phyloP scores from a whole-genome alignment of 2,888 invertebrate species.

The Abrostola triplasia region DNA sequence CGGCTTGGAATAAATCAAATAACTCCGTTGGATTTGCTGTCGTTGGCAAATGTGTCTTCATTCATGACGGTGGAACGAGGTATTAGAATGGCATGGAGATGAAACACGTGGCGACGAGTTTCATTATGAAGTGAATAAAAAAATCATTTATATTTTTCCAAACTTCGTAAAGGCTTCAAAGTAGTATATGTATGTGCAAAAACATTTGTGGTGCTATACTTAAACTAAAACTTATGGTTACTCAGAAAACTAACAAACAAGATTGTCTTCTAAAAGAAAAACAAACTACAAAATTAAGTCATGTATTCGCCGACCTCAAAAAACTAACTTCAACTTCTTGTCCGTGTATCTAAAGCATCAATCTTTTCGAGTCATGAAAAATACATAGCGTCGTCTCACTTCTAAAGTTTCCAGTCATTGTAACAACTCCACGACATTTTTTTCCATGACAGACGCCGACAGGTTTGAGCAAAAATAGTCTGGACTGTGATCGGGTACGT shows the following conservation, averaged over 20 bases:
- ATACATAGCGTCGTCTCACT: conserved; percentile 41
- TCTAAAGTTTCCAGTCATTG: conserved; percentile 46
- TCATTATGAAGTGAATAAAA: not conserved
- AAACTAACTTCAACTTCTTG: conserved; percentile 28
- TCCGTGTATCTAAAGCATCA: conserved; percentile 33
- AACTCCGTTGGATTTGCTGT: conserved; percentile 79
- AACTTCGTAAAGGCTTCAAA: too few species aligned
- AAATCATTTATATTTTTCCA: too few species aligned
- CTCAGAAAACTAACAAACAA: not conserved
- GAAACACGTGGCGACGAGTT: conserved; percentile 34
- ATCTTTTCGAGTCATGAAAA: conserved; percentile 50
- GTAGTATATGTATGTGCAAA: too few species aligned
- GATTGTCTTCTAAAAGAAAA: not conserved
- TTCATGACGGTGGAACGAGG: conserved; percentile 77
- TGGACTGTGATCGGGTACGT: conserved; percentile 73
- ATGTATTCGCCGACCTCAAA: conserved; percentile 25
- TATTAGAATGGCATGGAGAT: conserved; percentile 71
- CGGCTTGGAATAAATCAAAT: conserved; percentile 84
- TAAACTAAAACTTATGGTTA: too few species aligned
- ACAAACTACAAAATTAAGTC: conserved; percentile 18
- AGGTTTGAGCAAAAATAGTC: conserved; percentile 87
- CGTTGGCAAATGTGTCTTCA: conserved; percentile 87
- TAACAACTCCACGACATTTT: conserved; percentile 62
- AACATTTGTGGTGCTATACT: too few species aligned
- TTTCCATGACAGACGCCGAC: conserved; percentile 80